These are phyloP conservation scores for Gallinago media DNA, from an alignment of 2,113 vertebrate species.

Conservation along the genomic window DNA sequence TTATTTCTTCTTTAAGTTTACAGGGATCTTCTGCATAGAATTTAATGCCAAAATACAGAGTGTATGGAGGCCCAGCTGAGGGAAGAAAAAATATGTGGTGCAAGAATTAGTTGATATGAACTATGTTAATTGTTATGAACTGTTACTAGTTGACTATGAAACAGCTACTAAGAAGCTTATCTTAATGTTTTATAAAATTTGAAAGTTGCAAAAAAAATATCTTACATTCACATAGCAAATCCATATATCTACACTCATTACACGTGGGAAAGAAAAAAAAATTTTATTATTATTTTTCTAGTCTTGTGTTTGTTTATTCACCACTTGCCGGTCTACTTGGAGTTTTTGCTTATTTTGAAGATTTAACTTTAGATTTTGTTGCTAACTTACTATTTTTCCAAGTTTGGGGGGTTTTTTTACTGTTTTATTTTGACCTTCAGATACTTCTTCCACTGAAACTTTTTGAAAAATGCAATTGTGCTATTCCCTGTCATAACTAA, in stretches of 20 bases:
- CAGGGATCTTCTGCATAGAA: slow-evolving; percentile 92
- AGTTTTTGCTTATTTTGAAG: neutral
- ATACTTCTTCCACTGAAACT: neutral
- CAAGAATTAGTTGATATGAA: neutral
- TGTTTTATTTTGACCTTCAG: neutral
- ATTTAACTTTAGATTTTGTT: neutral
- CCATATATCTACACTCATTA: neutral
- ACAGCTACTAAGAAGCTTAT: neutral
- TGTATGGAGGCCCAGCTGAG: slow-evolving; percentile 91
- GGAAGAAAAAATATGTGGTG: neutral
- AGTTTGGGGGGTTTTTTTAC: neutral
- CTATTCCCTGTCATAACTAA: neutral
- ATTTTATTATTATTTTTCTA: neutral
- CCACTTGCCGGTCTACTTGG: neutral
- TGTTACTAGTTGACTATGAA: neutral
- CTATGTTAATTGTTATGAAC: neutral
- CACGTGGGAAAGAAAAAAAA: fast-evolving
- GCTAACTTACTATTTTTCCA: neutral
- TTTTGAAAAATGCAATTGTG: neutral
- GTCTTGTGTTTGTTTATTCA: neutral
- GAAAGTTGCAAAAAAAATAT: neutral
- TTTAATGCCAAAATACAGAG: slow-evolving; percentile 93
- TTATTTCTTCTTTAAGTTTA: slow-evolving; percentile 91
- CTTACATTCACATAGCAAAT: neutral
- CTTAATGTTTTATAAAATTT: neutral